These are phyloP conservation scores for Argyresthia goedartella DNA, from an alignment of 2,888 invertebrate genomes.

Conservation along the genomic window DNA sequence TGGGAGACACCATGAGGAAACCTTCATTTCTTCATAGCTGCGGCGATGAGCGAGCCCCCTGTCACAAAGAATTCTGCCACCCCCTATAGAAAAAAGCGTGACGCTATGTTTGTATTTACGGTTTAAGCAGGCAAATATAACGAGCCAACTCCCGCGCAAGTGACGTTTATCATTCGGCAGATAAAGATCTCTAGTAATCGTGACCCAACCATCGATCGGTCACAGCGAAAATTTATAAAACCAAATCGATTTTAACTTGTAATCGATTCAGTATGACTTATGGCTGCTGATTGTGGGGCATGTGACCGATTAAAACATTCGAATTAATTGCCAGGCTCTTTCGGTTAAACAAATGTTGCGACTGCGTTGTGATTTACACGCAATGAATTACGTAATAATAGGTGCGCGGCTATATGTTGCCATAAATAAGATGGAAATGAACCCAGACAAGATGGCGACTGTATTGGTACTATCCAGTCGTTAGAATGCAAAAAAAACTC, in stretches of 20 bases:
- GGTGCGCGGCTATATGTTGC: too few species aligned
- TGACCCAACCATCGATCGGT: constrained; percentile 17
- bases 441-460: too few species aligned
- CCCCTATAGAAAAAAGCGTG: too few species aligned
- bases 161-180: constrained; percentile 28
- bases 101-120: constrained; percentile 11
- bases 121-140: neutral
- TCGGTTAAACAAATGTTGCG: neutral
- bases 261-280: constrained; percentile 49
- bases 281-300: constrained; percentile 28
- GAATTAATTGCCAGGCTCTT: constrained; percentile 1
- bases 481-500: too few species aligned
- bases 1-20: too few species aligned
- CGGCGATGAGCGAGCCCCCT: too few species aligned
- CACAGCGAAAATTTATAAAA: constrained; percentile 37
- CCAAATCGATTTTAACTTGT: constrained; percentile 28
- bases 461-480: too few species aligned
- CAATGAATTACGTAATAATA: neutral
- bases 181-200: constrained; percentile 28
- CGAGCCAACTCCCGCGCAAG: neutral
- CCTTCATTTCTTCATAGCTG: too few species aligned
- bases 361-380: neutral
- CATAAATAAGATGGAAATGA: too few species aligned
- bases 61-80: too few species aligned
- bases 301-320: constrained; percentile 3